A percentile compares a stretch with the other conserved stretches of the same genome.
These are phyloP conservation scores for Plagiodera versicolora DNA, from an alignment of 2,888 invertebrate species.

Conservation along the genomic window DNA sequence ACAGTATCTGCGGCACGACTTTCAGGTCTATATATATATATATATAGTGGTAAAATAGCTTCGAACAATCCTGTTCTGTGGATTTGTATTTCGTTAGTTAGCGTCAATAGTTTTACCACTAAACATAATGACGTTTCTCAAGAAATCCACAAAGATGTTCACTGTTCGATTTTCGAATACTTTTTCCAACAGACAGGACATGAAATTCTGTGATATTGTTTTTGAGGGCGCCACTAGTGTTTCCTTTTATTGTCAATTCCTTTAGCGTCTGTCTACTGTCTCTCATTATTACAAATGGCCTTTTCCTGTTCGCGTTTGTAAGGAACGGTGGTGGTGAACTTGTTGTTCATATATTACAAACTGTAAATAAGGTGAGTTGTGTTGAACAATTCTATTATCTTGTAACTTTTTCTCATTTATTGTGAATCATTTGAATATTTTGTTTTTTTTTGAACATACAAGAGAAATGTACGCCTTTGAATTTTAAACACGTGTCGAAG, in stretches of 20 bases:
- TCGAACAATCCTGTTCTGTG: no score
- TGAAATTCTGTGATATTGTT: no score
- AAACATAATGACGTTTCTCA: no score
- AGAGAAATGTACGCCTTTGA: background rate
- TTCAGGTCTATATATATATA: no score
- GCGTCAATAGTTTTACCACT: no score
- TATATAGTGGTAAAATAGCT: no score
- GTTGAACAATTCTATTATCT: background rate
- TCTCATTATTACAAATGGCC: conserved; percentile 43
- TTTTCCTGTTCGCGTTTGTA: conserved; percentile 56
- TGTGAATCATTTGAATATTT: background rate
- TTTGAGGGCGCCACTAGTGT: conserved; percentile 21
- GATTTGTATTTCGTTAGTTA: no score
- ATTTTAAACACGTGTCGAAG: conserved; percentile 11
- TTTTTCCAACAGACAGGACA: no score
- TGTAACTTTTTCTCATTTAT: background rate
- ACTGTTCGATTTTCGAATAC: no score
- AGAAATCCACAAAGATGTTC: no score
- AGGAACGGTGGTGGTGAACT: conserved; percentile 44
- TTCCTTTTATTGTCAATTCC: conserved; percentile 26
- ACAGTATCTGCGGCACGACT: no score
- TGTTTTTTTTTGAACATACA: background rate
- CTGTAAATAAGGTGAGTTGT: conserved; percentile 18
- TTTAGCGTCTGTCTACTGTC: conserved; percentile 27
- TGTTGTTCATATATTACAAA: conserved; percentile 28